phyloP scores from a whole-genome alignment of 1,140 invertebrate genomes.

The Globodera ellingtonae region DNA sequence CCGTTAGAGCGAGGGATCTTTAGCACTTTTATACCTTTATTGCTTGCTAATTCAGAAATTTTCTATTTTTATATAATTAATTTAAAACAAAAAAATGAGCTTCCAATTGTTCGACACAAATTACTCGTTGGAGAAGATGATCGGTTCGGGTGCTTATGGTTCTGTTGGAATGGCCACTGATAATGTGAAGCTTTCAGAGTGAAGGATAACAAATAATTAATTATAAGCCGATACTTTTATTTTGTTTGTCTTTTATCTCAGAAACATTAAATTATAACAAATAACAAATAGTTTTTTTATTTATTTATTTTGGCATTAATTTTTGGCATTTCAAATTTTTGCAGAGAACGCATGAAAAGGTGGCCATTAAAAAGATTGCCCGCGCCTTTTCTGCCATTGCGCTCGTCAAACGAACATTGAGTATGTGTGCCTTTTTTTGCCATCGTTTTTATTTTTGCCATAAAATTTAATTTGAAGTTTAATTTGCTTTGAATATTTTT shows the following conservation, averaged over 20 bases:
- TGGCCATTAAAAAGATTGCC: slow-evolving; percentile 70
- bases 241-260: no score
- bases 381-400: slow-evolving; percentile 63
- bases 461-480: background rate
- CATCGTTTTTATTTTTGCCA: background rate
- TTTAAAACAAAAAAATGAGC: slow-evolving; percentile 9
- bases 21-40: no score
- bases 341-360: slow-evolving; percentile 53
- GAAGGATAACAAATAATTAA: background rate
- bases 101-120: slow-evolving; percentile 49
- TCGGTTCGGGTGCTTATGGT: slow-evolving; percentile 42
- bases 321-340: no score
- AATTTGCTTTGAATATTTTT: no score
- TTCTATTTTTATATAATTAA: background rate
- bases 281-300: background rate
- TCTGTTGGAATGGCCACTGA: slow-evolving; percentile 44
- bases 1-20: no score
- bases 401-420: slow-evolving; percentile 67
- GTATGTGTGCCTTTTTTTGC: slow-evolving; percentile 33
- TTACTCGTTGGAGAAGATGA: slow-evolving; percentile 44
- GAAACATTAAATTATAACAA: no score
- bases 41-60: background rate
- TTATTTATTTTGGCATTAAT: slow-evolving; percentile 13
- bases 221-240: background rate
- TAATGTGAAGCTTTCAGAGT: slow-evolving; percentile 26